A percentile compares a stretch with the other conserved stretches of the same genome.
These are phyloP conservation scores for Drosophila histrio DNA, from an alignment of 2,888 invertebrate species.

Conservation along the genomic window DNA sequence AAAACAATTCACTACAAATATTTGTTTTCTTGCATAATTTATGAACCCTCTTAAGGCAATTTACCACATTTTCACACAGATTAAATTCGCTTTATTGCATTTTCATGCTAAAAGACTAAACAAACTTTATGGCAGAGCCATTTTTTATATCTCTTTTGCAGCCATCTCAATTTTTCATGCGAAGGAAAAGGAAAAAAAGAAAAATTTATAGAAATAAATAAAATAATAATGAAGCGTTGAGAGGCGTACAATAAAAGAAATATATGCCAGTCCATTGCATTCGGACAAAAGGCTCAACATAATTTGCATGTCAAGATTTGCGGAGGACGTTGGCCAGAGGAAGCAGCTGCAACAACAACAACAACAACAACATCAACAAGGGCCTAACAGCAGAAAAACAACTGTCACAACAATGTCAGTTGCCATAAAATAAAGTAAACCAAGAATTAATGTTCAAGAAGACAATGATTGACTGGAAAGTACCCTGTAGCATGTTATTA, in stretches of 20 bases:
- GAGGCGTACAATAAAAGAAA: constrained; percentile 43
- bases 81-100: constrained; percentile 20
- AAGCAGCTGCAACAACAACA: constrained; percentile 13
- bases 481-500: neutral
- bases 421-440: constrained; percentile 30
- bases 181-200: neutral
- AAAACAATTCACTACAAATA: neutral
- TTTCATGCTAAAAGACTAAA: constrained; percentile 4
- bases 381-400: constrained; percentile 36
- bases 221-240: constrained; percentile 47
- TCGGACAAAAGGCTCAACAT: constrained; percentile 58
- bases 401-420: constrained; percentile 63
- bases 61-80: constrained; percentile 22
- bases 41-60: constrained; percentile 1
- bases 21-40: neutral
- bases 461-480: neutral
- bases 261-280: constrained; percentile 57
- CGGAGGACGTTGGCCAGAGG: constrained; percentile 35
- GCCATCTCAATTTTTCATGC: constrained; percentile 12
- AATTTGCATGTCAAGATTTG: constrained; percentile 62
- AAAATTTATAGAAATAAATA: constrained; percentile 41
- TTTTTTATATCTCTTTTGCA: constrained; percentile 4
- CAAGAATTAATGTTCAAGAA: neutral
- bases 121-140: constrained; percentile 4
- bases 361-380: constrained; percentile 13